A percentile compares a stretch with the other conserved stretches of the same genome.
phyloP scores from a whole-genome alignment of 2,888 invertebrate genomes.

The Xanthorhoe spadicearia region DNA sequence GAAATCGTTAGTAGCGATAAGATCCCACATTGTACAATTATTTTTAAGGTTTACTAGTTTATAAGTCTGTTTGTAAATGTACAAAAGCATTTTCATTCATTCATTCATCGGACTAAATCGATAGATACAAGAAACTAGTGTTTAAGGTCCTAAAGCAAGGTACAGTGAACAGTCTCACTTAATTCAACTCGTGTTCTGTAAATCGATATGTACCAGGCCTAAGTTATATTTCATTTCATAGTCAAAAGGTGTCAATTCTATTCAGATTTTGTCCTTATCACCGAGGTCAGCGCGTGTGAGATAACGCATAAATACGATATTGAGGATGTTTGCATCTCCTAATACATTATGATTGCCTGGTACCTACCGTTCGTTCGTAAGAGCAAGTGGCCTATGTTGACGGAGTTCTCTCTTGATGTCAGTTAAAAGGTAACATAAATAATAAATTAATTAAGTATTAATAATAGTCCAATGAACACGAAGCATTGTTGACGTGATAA shows the following conservation, averaged over 20 bases:
- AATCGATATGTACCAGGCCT: slow-evolving; percentile 13
- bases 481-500: neutral
- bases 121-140: neutral
- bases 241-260: slow-evolving; percentile 25
- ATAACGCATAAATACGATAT: slow-evolving; percentile 25
- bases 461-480: neutral
- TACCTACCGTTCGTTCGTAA: neutral
- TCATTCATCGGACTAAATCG: too few species aligned
- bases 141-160: neutral
- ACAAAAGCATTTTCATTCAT: too few species aligned
- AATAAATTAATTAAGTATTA: neutral
- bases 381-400: too few species aligned
- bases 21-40: too few species aligned
- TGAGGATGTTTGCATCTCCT: slow-evolving; percentile 9
- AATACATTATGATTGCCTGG: slow-evolving; percentile 8
- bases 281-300: slow-evolving; percentile 32
- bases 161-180: neutral
- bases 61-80: too few species aligned
- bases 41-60: too few species aligned
- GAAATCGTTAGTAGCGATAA: too few species aligned
- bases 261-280: slow-evolving; percentile 36
- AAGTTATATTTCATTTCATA: slow-evolving; percentile 22
- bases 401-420: too few species aligned
- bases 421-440: neutral
- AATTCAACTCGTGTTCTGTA: neutral